These are phyloP conservation scores for Steatocranus sp. DNA, from an alignment of 2,797 vertebrate species.

Conservation along the genomic window DNA sequence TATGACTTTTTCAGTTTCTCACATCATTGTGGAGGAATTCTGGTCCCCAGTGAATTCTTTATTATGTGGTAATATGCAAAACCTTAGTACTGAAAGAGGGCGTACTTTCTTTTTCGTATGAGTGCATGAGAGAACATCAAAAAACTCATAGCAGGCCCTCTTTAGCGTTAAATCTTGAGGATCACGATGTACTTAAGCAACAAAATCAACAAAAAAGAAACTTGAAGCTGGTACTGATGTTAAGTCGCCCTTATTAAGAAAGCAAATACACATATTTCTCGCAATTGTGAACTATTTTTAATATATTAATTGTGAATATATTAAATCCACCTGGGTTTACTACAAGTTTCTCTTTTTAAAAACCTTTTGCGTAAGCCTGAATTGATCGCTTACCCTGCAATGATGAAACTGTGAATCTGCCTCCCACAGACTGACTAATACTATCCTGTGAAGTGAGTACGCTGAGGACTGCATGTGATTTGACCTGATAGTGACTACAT, in stretches of 20 bases:
- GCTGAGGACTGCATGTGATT: not conserved
- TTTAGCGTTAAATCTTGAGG: not conserved
- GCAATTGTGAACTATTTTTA: not conserved
- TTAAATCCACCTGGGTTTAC: not conserved
- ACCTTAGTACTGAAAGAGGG: not conserved
- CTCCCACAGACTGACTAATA: conserved; percentile 38
- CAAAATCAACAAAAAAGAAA: not conserved
- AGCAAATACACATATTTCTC: not conserved
- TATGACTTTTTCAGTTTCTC: not conserved
- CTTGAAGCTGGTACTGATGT: not conserved
- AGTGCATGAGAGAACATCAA: not conserved
- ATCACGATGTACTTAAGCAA: not conserved
- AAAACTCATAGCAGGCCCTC: not conserved
- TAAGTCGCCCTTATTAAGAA: not conserved
- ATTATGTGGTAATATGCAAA: not conserved
- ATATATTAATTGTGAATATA: no score
- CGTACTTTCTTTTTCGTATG: not conserved
- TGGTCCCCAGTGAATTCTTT: not conserved
- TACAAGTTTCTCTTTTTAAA: not conserved
- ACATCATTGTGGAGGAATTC: not conserved
- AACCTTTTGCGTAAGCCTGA: not conserved
- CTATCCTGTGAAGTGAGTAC: not conserved
- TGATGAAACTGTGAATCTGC: not conserved
- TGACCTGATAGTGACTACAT: not conserved
- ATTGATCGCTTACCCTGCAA: not conserved